These are phyloP conservation scores for Parthenolecanium corni DNA, from an alignment of 2,888 invertebrate genomes.

Conservation along the genomic window DNA sequence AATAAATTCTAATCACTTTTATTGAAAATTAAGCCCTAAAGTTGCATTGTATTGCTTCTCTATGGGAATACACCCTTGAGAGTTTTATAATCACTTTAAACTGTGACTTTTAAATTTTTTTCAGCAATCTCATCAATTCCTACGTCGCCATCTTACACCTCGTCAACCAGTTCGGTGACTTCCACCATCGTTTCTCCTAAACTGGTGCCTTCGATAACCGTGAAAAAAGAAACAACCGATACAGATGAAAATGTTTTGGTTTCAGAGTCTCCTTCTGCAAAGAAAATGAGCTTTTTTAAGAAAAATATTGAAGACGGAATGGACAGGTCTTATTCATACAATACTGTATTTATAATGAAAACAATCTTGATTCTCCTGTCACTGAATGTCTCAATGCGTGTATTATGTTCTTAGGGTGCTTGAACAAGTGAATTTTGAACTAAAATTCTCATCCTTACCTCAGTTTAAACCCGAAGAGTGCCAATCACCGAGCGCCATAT, in stretches of 20 bases:
- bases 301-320: constrained; percentile 83
- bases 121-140: constrained; percentile 9
- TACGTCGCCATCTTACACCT: constrained; percentile 2
- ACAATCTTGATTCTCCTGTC: too few species aligned
- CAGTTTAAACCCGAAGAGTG: constrained; percentile 91
- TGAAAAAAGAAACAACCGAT: constrained; percentile 22
- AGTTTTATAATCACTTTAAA: too few species aligned
- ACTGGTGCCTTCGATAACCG: neutral
- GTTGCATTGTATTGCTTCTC: too few species aligned
- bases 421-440: constrained; percentile 88
- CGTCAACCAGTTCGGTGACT: constrained; percentile 1
- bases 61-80: too few species aligned
- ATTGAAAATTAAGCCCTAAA: too few species aligned
- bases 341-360: too few species aligned
- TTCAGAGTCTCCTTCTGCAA: constrained; percentile 34
- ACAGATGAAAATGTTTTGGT: constrained; percentile 29
- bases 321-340: constrained; percentile 80
- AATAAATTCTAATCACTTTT: too few species aligned
- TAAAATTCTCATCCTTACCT: constrained; percentile 88
- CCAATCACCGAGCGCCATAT: constrained; percentile 75
- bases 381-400: too few species aligned
- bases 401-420: constrained; percentile 55
- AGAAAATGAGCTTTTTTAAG: constrained; percentile 66
- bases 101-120: neutral
- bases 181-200: constrained; percentile 20